Base-by-base conservation (phyloP, 2,113 vertebrate genomes). In the Petromus typicus region DNA sequence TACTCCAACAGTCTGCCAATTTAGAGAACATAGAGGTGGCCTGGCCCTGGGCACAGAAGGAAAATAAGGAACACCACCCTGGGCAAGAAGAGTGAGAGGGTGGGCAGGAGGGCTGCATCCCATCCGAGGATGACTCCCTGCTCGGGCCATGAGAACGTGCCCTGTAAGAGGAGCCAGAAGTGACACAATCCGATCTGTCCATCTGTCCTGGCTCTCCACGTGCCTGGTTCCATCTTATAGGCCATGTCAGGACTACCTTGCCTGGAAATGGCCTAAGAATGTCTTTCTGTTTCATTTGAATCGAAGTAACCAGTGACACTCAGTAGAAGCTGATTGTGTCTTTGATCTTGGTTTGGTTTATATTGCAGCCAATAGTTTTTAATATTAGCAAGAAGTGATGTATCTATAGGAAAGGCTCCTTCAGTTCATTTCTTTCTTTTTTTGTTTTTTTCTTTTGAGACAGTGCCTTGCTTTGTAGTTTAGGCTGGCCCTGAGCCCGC, bases 351-450 rank as follows among this genome's bases (percentile, higher is more conserved):
- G 71, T 57, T 90, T 73, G 25, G 43, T 66, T 86, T 81, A 34
- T 87, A 90, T 63, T 63, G 22, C 27, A 61, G 57, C 59, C 69
- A 56, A 27, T 22, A 30, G 51, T 57, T 83, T 56, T 82, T 79
- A 75, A 32, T 76, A 32, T 92, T 82, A 96, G 61, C 59, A 73
- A 79, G 45, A 94, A 81, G 48, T 75, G 40, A 80, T 84, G 16
- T 59, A 56, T 27, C 80, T 91, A 0, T 84, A 25, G 22, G 14
- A 18, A 79, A 30, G 67, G 14, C 48, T 80, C 34, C 32, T 80
- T 56, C 4, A 66, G 40, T 4, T 82, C 48, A n/a, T 71, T 37
- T n/a, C n/a, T n/a, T n/a, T n/a, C n/a, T n/a, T n/a, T n/a, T n/a
- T n/a, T n/a, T n/a, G n/a, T n/a, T n/a, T n/a, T n/a, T n/a, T n/a